phyloP scores from a whole-genome alignment of 2,113 vertebrate species.

The Gadus chalcogrammus region DNA sequence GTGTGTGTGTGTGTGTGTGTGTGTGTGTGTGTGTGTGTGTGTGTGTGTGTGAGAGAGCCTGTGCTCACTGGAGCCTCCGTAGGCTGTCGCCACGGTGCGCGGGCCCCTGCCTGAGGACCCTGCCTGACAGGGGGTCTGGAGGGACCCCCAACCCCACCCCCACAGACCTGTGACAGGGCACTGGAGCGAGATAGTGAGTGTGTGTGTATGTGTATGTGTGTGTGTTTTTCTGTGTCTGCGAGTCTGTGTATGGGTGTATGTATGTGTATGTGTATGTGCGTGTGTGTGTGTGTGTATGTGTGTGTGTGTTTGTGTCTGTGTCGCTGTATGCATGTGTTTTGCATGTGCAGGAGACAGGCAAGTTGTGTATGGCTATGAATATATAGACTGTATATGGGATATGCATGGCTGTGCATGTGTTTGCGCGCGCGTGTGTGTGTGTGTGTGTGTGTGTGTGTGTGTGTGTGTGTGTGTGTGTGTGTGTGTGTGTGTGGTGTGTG shows the following conservation, averaged over 20 bases:
- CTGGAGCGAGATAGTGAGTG: conserved; percentile 27
- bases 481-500: too few relatives aligned
- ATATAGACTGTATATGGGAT: not conserved
- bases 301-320: conserved; percentile 38
- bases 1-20: not conserved
- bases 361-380: conserved; percentile 7
- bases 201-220: conserved; percentile 27
- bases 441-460: too few relatives aligned
- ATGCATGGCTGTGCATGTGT: not conserved
- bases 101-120: conserved; percentile 50
- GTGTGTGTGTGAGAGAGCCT: conserved; percentile 15
- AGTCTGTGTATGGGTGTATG: conserved; percentile 26
- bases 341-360: conserved; percentile 5
- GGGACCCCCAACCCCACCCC: conserved; percentile 54
- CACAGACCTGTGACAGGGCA: conserved; percentile 52
- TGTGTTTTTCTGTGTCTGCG: conserved; percentile 29
- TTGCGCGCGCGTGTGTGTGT: too few relatives aligned
- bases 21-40: too few relatives aligned
- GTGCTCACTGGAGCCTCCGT: conserved; percentile 63
- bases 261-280: conserved; percentile 21
- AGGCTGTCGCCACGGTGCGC: conserved; percentile 60
- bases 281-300: conserved; percentile 28
- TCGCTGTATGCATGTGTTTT: conserved; percentile 11
- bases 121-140: conserved; percentile 65
- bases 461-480: too few relatives aligned